Evolutionary conservation across 2,797 vertebrate genomes (phyloP).

Genomic region (Rhodeus uyekii): DNA sequence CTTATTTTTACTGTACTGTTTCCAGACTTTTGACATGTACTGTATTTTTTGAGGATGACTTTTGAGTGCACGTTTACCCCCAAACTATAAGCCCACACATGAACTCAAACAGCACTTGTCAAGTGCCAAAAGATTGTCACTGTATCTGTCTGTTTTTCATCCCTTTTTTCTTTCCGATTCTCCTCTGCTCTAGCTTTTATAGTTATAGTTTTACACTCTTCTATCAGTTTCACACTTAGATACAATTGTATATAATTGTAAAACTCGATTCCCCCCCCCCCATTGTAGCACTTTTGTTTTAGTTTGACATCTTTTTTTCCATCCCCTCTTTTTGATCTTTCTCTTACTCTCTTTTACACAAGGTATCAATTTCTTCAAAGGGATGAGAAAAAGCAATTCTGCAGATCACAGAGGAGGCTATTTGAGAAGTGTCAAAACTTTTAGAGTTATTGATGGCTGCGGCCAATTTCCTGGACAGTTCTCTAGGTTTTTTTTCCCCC

Average conservation of each 20-base stretch:
- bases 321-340: slow-evolving; percentile 10
- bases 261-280: not conserved
- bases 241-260: slow-evolving; percentile 30
- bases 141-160: not conserved
- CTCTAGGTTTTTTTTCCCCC: not conserved
- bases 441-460: slow-evolving; percentile 31
- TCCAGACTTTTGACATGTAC: not conserved
- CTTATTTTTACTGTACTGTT: not conserved
- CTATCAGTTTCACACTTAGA: slow-evolving; percentile 2
- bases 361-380: slow-evolving; percentile 39
- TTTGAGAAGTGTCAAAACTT: slow-evolving; percentile 45
- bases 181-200: not conserved
- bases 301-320: slow-evolving; percentile 9
- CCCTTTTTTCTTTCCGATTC: not conserved
- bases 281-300: slow-evolving; percentile 22
- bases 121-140: not conserved
- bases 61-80: not conserved
- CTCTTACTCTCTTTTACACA: slow-evolving; percentile 16
- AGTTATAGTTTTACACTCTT: slow-evolving; percentile 3
- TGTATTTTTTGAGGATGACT: not conserved
- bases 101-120: not conserved
- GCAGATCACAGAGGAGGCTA: slow-evolving; percentile 22
- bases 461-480: slow-evolving; percentile 28
- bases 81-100: not conserved
- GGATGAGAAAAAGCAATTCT: slow-evolving; percentile 27